Percentiles rank a stretch among this genome's conserved stretches.
These are phyloP conservation scores for Acrocyrtus sp. DNA, from an alignment of 2,888 invertebrate species.

Conservation along the genomic window DNA sequence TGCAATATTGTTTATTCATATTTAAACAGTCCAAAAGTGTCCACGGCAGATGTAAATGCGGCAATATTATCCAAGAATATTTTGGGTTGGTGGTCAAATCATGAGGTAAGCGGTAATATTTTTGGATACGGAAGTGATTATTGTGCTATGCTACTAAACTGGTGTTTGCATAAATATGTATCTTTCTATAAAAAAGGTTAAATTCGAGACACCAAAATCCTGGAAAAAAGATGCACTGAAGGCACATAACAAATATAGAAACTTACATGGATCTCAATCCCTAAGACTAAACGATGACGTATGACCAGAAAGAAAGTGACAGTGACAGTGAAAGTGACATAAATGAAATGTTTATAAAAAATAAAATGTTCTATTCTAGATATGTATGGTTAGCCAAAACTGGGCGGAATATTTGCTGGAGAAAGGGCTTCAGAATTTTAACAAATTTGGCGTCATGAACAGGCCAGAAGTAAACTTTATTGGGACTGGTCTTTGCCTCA, in stretches of 20 bases:
- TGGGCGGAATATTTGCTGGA: slow-evolving; percentile 44
- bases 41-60: slow-evolving; percentile 19
- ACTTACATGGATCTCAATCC: neutral
- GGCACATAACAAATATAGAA: slow-evolving; percentile 30
- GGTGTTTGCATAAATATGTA: too few relatives aligned
- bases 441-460: slow-evolving; percentile 10
- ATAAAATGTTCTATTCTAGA: slow-evolving; percentile 21
- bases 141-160: too few relatives aligned
- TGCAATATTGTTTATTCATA: too few relatives aligned
- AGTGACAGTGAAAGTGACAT: neutral
- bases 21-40: slow-evolving; percentile 5
- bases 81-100: slow-evolving; percentile 12
- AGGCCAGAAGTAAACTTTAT: slow-evolving; percentile 12
- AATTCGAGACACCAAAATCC: slow-evolving; percentile 4
- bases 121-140: neutral
- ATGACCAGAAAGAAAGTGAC: neutral
- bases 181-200: neutral
- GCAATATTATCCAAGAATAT: slow-evolving; percentile 12
- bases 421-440: slow-evolving; percentile 23
- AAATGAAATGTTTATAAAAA: neutral
- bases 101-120: neutral
- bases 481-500: neutral
- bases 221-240: slow-evolving; percentile 24
- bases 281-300: slow-evolving; percentile 30
- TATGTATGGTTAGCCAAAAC: slow-evolving; percentile 53